Base-by-base conservation (phyloP, 2,797 vertebrate species). In the Poecilia velifera region DNA sequence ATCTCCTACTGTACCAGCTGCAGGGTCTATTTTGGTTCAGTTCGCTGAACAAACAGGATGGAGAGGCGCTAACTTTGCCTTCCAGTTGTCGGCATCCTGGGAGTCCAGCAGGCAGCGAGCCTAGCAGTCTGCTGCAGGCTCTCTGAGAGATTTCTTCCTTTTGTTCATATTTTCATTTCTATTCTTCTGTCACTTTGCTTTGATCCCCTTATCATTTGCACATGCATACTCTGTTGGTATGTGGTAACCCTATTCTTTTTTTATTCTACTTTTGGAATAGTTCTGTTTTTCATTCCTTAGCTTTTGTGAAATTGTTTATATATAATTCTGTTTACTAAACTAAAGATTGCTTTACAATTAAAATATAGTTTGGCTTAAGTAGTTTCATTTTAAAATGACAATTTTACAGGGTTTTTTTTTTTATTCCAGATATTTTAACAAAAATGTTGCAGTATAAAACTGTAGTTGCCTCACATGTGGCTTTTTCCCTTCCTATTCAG, bases 21-120 rank as follows among this genome's bases (percentile, higher is more conserved):
- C 83, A 79, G 76, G 82, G 68, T 84, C 59, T 89, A 70, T 87
- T 82, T 89, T 76, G 45, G 80, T 77, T 86, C 77, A 76, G 78
- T 83, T 84, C 74, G 59, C 74, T 84, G 85, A 85, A 68, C 83
- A 77, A 81, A 79, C 84, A 83, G 77, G 70, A 87, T 85, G 83
- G 51, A 84, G 75, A 79, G 74, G 59, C 83, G 49, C 66, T 76
- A 64, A 87, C 76, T 82, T 51, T 81, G 80, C 72, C 78, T 80
- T 87, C 71, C 86, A 86, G 80, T 71, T 43, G 51, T 79, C 53
- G 71, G 57, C 76, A 66, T 81, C 39, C 4, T 77, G 53, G 76
- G 78, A 84, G 76, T 86, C 76, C 76, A 86, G 74, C 41, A 68
- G 77, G 75, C 76, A 64, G 28, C 31, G 64, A 74, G 82, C 73